These are phyloP conservation scores for Chaetoderma sp. DNA, from an alignment of 2,888 invertebrate species.

Conservation along the genomic window DNA sequence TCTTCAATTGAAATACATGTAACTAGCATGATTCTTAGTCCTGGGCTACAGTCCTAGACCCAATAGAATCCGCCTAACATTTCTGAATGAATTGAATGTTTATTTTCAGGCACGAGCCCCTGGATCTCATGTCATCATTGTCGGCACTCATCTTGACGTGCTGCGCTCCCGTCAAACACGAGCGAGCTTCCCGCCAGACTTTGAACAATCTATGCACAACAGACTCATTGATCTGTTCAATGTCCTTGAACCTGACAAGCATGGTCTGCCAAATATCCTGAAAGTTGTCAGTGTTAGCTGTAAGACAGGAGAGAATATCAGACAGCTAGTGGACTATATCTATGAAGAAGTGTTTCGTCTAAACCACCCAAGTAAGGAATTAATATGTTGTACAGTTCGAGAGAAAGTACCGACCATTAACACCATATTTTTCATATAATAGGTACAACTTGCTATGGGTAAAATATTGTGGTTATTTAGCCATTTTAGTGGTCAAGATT, in stretches of 20 bases:
- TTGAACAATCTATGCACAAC: conserved; percentile 89
- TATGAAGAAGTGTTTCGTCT: conserved; percentile 94
- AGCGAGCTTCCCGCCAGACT: conserved; percentile 77
- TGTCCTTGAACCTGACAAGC: conserved; percentile 93
- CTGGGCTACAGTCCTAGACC: no score
- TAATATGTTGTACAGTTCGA: no score
- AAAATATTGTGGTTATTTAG: no score
- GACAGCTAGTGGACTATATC: conserved; percentile 88
- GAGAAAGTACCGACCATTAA: no score
- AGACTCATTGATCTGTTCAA: conserved; percentile 72
- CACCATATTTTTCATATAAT: no score
- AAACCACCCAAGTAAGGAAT: conserved; percentile 85
- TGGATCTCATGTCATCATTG: conserved; percentile 94
- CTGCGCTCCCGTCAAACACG: conserved; percentile 74
- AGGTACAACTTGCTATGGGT: no score
- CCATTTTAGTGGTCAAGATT: no score
- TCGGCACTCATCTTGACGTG: conserved; percentile 93
- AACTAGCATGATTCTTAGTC: no score
- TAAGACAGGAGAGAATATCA: conserved; percentile 89
- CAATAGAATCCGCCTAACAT: no score
- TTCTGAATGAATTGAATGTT: background rate
- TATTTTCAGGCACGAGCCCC: conserved; percentile 84
- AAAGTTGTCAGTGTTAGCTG: conserved; percentile 87
- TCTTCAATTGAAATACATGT: no score
- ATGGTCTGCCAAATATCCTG: conserved; percentile 91